Percentiles rank a stretch among this genome's conserved stretches.
phyloP scores from a whole-genome alignment of 2,113 vertebrate genomes.

The Lipotes vexillifer region DNA sequence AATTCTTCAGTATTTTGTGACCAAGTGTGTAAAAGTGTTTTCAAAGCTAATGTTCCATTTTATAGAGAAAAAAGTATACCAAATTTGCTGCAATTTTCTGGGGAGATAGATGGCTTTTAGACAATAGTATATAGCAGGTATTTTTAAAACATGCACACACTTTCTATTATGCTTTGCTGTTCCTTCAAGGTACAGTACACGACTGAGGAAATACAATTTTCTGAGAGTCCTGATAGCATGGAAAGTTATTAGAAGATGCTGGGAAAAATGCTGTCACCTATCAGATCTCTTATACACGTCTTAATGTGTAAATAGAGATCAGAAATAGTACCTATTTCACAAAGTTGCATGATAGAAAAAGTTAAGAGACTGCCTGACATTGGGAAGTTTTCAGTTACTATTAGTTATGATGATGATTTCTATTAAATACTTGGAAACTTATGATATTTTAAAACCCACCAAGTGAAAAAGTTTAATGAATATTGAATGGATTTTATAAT shows the following conservation, averaged over 20 bases:
- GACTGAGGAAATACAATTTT: not conserved
- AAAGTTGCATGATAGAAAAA: not conserved
- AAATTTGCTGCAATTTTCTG: not conserved
- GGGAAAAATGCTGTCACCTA: not conserved
- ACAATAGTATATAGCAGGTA: not conserved
- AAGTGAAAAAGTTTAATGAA: not conserved
- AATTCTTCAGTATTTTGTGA: not conserved
- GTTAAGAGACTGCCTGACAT: not conserved
- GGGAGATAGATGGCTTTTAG: not conserved
- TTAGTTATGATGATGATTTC: not conserved
- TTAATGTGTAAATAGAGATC: not conserved
- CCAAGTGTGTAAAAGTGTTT: not conserved
- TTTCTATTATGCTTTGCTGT: not conserved
- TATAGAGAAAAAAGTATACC: not conserved
- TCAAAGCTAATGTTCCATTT: not conserved
- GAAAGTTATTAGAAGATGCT: not conserved
- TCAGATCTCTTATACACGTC: not conserved
- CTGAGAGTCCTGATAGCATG: not conserved
- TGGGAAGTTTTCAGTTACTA: not conserved
- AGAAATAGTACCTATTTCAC: not conserved
- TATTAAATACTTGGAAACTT: not conserved
- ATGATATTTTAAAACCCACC: not conserved
- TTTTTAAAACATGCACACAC: not conserved
- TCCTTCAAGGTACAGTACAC: not conserved
- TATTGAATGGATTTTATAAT: not conserved